These are phyloP conservation scores for Menidia menidia DNA, from an alignment of 2,797 vertebrate genomes.

Conservation along the genomic window DNA sequence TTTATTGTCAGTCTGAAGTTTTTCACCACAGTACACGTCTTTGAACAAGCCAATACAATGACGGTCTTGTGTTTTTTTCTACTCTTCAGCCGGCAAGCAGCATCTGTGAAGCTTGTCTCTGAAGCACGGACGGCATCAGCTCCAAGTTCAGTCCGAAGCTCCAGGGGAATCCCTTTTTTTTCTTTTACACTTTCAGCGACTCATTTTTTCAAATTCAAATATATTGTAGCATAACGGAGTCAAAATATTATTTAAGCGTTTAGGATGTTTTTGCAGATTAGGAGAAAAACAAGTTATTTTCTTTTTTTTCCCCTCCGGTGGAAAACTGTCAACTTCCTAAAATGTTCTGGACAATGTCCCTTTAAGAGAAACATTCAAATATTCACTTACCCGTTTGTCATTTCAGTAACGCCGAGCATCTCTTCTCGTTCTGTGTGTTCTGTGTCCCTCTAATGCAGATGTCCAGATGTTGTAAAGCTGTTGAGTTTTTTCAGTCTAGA, in stretches of 20 bases:
- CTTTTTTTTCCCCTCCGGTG: not conserved
- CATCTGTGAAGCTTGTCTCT: not conserved
- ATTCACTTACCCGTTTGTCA: constrained; percentile 83
- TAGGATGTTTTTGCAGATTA: not conserved
- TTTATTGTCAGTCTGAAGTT: too few relatives aligned
- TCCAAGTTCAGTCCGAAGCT: constrained; percentile 23
- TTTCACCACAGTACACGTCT: too few relatives aligned
- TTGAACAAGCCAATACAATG: too few relatives aligned
- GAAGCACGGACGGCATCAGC: constrained; percentile 15
- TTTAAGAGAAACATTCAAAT: not conserved
- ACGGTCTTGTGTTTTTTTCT: too few relatives aligned
- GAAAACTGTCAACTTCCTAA: constrained; percentile 56
- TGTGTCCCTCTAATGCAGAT: constrained; percentile 13
- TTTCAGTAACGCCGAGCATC: constrained; percentile 82
- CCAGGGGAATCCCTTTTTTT: constrained; percentile 4
- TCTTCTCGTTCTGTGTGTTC: constrained; percentile 8
- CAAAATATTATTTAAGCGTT: not conserved
- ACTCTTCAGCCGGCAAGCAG: not conserved
- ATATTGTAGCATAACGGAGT: not conserved
- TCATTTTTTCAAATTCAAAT: too few relatives aligned
- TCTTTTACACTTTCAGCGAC: not conserved
- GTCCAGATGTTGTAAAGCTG: constrained; percentile 66
- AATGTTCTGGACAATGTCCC: constrained; percentile 5
- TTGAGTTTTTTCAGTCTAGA: constrained; percentile 17
- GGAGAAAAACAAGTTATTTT: too few relatives aligned